These are phyloP conservation scores for Nasonia vitripennis DNA, from an alignment of 1,140 invertebrate genomes.

Conservation along the genomic window DNA sequence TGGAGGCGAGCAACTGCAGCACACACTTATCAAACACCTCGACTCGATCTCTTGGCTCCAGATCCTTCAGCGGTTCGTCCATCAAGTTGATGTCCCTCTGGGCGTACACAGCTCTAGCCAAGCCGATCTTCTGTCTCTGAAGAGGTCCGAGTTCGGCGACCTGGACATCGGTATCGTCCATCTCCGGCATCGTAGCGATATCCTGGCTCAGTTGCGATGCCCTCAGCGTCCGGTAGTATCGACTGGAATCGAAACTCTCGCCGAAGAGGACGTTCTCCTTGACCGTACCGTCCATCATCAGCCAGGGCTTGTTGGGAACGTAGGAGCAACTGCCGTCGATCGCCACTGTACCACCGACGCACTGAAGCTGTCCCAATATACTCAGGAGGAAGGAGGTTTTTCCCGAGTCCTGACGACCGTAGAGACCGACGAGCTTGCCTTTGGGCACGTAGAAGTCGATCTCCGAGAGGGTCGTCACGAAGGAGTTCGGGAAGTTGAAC, in stretches of 20 bases:
- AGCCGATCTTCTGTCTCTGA: slow-evolving; percentile 78
- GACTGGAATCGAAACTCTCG: slow-evolving; percentile 66
- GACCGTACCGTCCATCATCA: slow-evolving; percentile 79
- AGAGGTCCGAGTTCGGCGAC: slow-evolving; percentile 59
- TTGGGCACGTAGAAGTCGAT: slow-evolving; percentile 34
- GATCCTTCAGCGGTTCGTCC: slow-evolving; percentile 74
- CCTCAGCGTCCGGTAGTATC: slow-evolving; percentile 16
- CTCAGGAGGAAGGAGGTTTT: slow-evolving; percentile 79
- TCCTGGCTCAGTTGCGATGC: background rate
- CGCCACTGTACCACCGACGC: slow-evolving; percentile 71
- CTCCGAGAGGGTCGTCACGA: slow-evolving; percentile 16
- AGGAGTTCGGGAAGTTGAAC: slow-evolving; percentile 18
- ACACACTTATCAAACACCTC: slow-evolving; percentile 19
- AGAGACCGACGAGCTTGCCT: slow-evolving; percentile 77
- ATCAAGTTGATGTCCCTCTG: slow-evolving; percentile 76
- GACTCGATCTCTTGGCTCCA: slow-evolving; percentile 44
- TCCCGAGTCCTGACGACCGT: slow-evolving; percentile 80
- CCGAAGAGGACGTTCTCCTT: slow-evolving; percentile 81
- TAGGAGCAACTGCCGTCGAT: slow-evolving; percentile 77
- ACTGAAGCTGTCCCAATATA: slow-evolving; percentile 76
- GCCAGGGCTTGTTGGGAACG: slow-evolving; percentile 79
- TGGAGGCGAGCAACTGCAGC: background rate
- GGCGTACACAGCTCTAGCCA: slow-evolving; percentile 78
- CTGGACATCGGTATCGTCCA: slow-evolving; percentile 31
- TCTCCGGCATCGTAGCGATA: slow-evolving; percentile 11